phyloP scores from a whole-genome alignment of 30 jellyfish, hydroid and myxozoan species.

The Catostylus mosaicus region DNA sequence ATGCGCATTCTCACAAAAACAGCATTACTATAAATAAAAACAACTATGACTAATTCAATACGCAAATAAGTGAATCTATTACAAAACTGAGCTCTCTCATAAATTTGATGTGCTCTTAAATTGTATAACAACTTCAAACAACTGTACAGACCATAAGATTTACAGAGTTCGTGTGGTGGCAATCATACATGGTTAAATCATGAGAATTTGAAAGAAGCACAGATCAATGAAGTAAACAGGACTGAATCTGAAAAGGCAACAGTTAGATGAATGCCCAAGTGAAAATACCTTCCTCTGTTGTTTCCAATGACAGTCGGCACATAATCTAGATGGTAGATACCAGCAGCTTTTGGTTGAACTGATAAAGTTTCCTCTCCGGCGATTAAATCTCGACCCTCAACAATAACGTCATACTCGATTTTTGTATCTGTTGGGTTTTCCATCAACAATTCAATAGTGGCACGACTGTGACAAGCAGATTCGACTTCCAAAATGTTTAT shows the following conservation, averaged over 20 bases:
- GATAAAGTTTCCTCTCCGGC: constrained; percentile 71
- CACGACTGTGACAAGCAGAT: constrained; percentile 64
- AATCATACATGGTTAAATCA: no score
- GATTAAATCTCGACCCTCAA: constrained; percentile 68
- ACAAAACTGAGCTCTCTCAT: no score
- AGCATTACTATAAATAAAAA: no score
- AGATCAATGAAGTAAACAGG: no score
- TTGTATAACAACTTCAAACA: no score
- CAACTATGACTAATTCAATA: no score
- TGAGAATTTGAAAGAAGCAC: no score
- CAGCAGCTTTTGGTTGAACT: constrained; percentile 65
- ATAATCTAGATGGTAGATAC: constrained; percentile 71
- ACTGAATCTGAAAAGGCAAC: not conserved
- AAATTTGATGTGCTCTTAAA: no score
- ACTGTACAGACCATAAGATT: no score
- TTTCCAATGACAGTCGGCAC: constrained; percentile 71
- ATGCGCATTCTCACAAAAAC: no score
- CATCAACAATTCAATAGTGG: constrained; percentile 65
- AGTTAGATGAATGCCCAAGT: not conserved
- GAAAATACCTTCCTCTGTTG: constrained; percentile 71
- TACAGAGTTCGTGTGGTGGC: no score
- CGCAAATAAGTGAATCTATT: no score
- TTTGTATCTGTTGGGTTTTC: constrained; percentile 72
- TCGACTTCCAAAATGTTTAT: constrained; percentile 53
- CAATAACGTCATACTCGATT: constrained; percentile 58